Base-by-base conservation (phyloP, 2,888 invertebrate species). In the Erannis defoliaria region DNA sequence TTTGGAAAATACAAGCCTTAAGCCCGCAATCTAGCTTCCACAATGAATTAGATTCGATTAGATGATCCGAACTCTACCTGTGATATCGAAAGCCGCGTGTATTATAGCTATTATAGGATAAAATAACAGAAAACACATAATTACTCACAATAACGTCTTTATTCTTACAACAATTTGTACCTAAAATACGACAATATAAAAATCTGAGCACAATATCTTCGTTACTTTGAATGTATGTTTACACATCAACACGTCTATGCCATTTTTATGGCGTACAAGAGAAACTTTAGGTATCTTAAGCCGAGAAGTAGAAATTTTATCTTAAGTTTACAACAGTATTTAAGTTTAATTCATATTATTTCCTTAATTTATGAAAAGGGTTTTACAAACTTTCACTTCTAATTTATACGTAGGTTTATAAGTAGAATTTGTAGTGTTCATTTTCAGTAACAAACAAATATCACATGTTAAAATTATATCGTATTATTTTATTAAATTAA, bases 261-360 rank as follows among this genome's bases (percentile, higher is more conserved):
- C n/a, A 48, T 43, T 19, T 61, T 55, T 60, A 5, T 19, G 61
- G 48, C 71, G 81, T 78, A 81, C 82, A 82, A 81, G 82, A 81
- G 82, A 81, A 80, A 81, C 81, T 14, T 56, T 62, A 53, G 21
- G 21, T 16, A 26, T 16, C 18, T 35, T 55, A 29, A 29, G 38
- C 16, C 33, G 49, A 49, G 33, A 49, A 35, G 14, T 49, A 21
- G 29, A 19, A 19, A 23, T 19, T 48, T 45, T 26, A 16, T 16
- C 26, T 26, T 45, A 45, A 26, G 26, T 19, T 26, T 14, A 45
- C 14, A 12, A 45, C 14, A 12, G 5, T 45, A 29, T 46, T 46
- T 46, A 31, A 12, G 9, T 33, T 46, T 16, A 46, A 2, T 16
- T 29, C 40, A 12, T 40, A 40, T 2, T 19, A 19, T 40, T 19